Base-by-base conservation (phyloP, 2,797 vertebrate species). In the Botia kubotai region DNA sequence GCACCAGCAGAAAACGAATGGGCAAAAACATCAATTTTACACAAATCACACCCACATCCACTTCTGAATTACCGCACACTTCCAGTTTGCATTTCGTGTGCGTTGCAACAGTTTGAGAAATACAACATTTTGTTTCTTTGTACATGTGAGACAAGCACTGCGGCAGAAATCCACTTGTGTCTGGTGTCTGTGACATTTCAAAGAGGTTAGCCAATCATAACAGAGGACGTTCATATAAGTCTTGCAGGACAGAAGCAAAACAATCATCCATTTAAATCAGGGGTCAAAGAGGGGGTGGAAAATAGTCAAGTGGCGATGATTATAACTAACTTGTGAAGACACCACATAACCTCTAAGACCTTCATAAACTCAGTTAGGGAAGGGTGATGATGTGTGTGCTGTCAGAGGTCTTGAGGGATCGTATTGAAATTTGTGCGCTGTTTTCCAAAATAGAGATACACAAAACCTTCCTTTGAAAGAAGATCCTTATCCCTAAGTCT, bases 381-480 rank as follows among this genome's bases (percentile, higher is more conserved):
- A 36, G 29, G 21, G 46, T 36, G 74, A 21, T 76, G 60, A 53
- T 39, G 71, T 58, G 29, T 14, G 29, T 43, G 52, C 14, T 19
- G 57, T 6, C 73, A 23, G 14, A 68, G 33, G 60, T 53, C 63
- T 67, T 67, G 26, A 67, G 48, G 26, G 72, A 75, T 75, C 58
- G 39, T 55, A 29, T 23, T 60, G 26, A n/a, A 36, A 75, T 75
- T 55, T 76, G 48, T 69, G 21, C 8, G 17, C 63, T 55, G 50
- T 33, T 55, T 39, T 68, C 63, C 16, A 46, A 77, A 77, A 69
- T 46, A 69, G 66, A 77, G 53, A 78, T 60, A 70, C 65, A 66
- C 17, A 39, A 55, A 67, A 39, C 62, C 10, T 67, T 62, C 48
- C 14, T 69, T 19, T 21, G 55, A 3, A 58, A 58, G 7, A 46